Evolutionary conservation across 2,888 invertebrate species (phyloP).

Genomic region (Nemotelus nigrinus): DNA sequence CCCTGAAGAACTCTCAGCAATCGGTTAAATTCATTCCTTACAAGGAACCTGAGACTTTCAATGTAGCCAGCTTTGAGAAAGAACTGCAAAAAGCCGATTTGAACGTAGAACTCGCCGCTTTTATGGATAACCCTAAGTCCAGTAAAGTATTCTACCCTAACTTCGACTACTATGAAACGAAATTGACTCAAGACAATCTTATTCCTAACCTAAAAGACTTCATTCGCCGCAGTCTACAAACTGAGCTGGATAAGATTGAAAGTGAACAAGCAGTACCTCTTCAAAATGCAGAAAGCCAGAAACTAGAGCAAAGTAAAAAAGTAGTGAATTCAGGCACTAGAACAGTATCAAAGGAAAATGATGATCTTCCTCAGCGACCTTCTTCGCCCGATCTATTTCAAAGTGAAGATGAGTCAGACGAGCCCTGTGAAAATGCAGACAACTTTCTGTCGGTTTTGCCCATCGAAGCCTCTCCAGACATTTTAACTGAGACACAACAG

Average conservation of each 20-base stretch:
- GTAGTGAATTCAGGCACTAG: too few species aligned
- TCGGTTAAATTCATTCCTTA: constrained; percentile 1
- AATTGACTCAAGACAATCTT: constrained; percentile 25
- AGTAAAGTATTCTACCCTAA: constrained; percentile 50
- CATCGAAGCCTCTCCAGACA: neutral
- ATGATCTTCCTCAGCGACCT: neutral
- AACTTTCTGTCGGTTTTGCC: neutral
- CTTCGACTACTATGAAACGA: constrained; percentile 41
- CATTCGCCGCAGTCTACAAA: constrained; percentile 20
- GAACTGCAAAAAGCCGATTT: constrained; percentile 34
- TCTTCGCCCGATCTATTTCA: constrained; percentile 28
- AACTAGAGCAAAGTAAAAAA: neutral
- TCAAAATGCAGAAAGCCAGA: neutral
- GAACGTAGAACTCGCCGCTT: constrained; percentile 45
- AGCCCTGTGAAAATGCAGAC: neutral
- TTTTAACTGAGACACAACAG: neutral
- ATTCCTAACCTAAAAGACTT: constrained; percentile 29
- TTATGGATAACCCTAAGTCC: constrained; percentile 45
- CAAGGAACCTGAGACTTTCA: neutral
- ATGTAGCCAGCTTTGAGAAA: constrained; percentile 3
- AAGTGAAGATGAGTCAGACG: neutral
- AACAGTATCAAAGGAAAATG: too few species aligned
- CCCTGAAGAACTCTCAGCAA: neutral
- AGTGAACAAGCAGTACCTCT: neutral
- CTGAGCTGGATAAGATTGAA: constrained; percentile 27